Percentiles rank a stretch among this genome's conserved stretches.
These are phyloP conservation scores for Acanthopagrus latus DNA, from an alignment of 2,797 vertebrate genomes.

Conservation along the genomic window DNA sequence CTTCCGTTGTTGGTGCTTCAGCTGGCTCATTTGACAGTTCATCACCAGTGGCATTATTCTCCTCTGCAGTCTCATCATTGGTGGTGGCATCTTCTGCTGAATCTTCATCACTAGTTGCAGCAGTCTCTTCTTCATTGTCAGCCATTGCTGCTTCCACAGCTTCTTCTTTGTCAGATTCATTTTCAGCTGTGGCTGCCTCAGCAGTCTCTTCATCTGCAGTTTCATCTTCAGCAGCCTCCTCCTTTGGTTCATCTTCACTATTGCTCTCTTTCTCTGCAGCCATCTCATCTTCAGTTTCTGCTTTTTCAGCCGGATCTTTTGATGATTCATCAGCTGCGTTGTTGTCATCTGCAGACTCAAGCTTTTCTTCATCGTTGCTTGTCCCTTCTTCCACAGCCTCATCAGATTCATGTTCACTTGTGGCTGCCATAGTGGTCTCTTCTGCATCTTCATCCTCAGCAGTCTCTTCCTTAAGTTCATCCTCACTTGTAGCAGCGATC, in stretches of 20 bases:
- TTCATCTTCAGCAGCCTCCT: constrained; percentile 25
- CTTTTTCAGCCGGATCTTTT: constrained; percentile 1
- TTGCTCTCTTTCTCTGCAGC: constrained; percentile 1
- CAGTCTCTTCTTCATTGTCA: constrained; percentile 13
- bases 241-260: constrained; percentile 3
- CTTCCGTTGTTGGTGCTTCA: constrained; percentile 16
- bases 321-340: constrained; percentile 16
- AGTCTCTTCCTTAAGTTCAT: constrained; percentile 9
- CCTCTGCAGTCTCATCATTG: constrained; percentile 4
- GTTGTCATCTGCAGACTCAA: constrained; percentile 37
- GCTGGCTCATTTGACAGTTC: constrained; percentile 21
- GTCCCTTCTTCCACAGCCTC: constrained; percentile 20
- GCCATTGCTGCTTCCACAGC: neutral
- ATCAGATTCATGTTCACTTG: constrained; percentile 32
- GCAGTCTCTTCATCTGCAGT: neutral
- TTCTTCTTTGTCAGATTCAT: constrained; percentile 52
- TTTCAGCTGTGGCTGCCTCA: neutral
- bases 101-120: constrained; percentile 33
- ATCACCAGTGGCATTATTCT: neutral
- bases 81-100: constrained; percentile 23
- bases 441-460: neutral
- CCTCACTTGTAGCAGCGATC: neutral
- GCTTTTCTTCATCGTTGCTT: constrained; percentile 13
- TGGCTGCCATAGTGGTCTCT: constrained; percentile 8
- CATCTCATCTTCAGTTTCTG: constrained; percentile 7